Evolutionary conservation across 2,113 vertebrate species (phyloP).

Genomic region (Neofelis nebulosa): DNA sequence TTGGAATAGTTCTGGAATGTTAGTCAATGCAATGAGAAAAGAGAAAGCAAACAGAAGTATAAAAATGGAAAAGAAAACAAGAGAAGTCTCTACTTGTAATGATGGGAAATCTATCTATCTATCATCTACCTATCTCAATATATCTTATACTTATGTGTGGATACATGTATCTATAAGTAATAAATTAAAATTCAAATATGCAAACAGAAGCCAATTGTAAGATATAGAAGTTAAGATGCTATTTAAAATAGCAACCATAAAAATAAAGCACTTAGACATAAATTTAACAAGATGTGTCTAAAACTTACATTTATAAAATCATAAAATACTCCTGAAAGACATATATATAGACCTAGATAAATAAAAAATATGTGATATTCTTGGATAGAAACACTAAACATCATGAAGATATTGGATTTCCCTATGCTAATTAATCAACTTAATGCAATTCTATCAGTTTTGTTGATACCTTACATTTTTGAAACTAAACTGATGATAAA

Average conservation of each 20-base stretch:
- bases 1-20: background rate
- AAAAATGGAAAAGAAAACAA: background rate
- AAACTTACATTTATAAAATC: background rate
- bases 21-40: background rate
- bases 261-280: background rate
- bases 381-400: background rate
- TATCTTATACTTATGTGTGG: background rate
- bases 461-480: background rate
- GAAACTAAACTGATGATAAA: background rate
- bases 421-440: background rate
- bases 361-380: background rate
- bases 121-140: background rate
- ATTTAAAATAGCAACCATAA: background rate
- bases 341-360: background rate
- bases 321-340: background rate
- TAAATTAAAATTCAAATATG: background rate
- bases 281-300: background rate
- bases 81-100: background rate
- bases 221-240: background rate
- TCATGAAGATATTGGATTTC: background rate
- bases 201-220: background rate
- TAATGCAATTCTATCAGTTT: background rate
- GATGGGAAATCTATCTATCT: background rate
- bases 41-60: background rate
- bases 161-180: background rate